Evolutionary conservation across 2,888 invertebrate genomes (phyloP), one percentile per base, ranked within the genome.

Genomic region (Nymphalis urticae): DNA sequence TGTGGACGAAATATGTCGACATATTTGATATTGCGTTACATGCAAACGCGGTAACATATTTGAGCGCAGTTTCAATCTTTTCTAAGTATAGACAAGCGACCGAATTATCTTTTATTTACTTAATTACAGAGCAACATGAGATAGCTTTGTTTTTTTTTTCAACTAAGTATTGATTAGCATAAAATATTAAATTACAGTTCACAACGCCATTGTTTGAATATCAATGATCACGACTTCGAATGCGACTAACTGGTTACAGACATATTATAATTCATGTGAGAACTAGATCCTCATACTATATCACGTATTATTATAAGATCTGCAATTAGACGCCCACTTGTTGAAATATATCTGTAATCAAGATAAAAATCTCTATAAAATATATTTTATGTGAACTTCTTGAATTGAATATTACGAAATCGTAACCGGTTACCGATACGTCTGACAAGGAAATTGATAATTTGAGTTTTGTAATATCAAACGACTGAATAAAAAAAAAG

Each of bases 1-100:
- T 66, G 68, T 61, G 65, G 69, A 62, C 67, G 64, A 72, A 72
- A 69, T 67, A 50, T 71, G 72, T 74, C 68, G 68, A 67, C 72
- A 71, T 59, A 70, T 72, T 74, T 69, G 64, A 69, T 71, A 69
- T 71, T 75, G 75, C 76, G 77, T 79, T 59, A 59, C 27, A n/a
- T 7, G 54, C 54, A 56, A 56, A 32, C 54, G 32, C 32, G 6
- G 27, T 56, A 27, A 27, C 27, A 32, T 32, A 56, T 56, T 56
- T 9, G 32, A 54, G 16, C 54, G 54, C 8, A 27, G 27, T n/a
- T 51, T 54, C 1, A 54, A 42, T 13, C 42, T 10, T 13, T 42
- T 21, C 13, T 42, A 42, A 13, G 42, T 42, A 10, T 42, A 42
- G 2, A 42, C 13, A 13, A 42, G 4, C 13, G 42, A 42, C 42